Percentiles rank a stretch among this genome's conserved stretches.
Evolutionary conservation across 2,888 invertebrate genomes (phyloP).

Genomic region (Lasioglossum villosulum): DNA sequence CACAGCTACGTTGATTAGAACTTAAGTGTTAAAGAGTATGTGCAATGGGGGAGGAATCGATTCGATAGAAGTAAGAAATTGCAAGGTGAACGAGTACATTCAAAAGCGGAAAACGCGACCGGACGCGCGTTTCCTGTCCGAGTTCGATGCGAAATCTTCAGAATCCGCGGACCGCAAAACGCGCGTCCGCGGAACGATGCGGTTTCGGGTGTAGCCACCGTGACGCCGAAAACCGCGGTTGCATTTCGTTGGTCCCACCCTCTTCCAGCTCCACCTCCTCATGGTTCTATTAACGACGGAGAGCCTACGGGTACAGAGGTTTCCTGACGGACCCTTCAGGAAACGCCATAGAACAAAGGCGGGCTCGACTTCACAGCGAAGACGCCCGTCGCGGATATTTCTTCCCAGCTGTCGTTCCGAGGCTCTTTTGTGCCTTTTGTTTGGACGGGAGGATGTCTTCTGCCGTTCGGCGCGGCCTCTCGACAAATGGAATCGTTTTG

Average conservation of each 20-base stretch:
- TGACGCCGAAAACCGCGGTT: conserved; percentile 65
- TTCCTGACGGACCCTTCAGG: conserved; percentile 52
- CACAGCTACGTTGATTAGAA: neutral
- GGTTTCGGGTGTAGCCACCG: conserved; percentile 56
- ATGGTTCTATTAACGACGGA: conserved; percentile 40
- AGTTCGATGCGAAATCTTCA: conserved; percentile 45
- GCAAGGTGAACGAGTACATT: conserved; percentile 6
- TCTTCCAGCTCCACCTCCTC: neutral
- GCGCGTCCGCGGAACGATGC: conserved; percentile 55
- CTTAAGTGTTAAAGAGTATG: neutral
- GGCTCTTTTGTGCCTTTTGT: neutral
- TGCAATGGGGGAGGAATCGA: neutral
- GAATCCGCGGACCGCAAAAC: conserved; percentile 31
- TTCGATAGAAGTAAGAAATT: neutral
- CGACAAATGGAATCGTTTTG: neutral
- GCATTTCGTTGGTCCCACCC: conserved; percentile 52
- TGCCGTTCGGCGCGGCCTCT: neutral
- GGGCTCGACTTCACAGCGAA: conserved; percentile 11
- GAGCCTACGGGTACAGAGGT: conserved; percentile 10
- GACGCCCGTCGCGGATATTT: conserved; percentile 18
- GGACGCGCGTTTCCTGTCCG: conserved; percentile 68
- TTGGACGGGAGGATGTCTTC: neutral
- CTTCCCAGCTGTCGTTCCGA: conserved; percentile 13
- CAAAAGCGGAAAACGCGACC: conserved; percentile 52
- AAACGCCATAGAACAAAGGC: conserved; percentile 33